Evolutionary conservation across 2,888 invertebrate species (phyloP).

Genomic region (Melieria picta): DNA sequence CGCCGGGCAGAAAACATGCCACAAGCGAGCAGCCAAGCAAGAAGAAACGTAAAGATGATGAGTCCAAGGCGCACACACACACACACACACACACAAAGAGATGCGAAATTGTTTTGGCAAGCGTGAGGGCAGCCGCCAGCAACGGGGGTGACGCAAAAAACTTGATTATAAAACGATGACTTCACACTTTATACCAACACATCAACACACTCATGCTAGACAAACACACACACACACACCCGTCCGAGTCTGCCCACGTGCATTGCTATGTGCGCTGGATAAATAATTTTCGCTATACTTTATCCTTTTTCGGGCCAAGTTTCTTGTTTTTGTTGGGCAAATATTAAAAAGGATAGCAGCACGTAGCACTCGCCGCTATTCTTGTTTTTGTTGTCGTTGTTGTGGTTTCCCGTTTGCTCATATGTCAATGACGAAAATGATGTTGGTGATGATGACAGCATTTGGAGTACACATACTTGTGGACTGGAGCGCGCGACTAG

Average conservation of each 20-base stretch:
- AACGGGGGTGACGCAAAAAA: conserved; percentile 45
- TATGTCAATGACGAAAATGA: too few relatives aligned
- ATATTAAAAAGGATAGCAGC: neutral
- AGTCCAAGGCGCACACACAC: conserved; percentile 27
- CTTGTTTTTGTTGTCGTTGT: neutral
- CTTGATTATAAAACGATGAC: conserved; percentile 63
- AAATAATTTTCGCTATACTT: neutral
- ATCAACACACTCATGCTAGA: neutral
- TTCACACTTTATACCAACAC: conserved; percentile 54
- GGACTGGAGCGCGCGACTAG: too few relatives aligned
- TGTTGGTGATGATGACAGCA: too few relatives aligned
- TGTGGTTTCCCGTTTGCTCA: neutral
- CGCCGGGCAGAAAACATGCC: conserved; percentile 9
- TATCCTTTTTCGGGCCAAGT: neutral
- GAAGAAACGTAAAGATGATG: too few relatives aligned
- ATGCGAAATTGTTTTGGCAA: conserved; percentile 6
- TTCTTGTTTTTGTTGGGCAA: too few relatives aligned
- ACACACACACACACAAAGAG: neutral
- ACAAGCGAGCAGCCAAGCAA: conserved; percentile 45
- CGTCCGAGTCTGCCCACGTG: neutral
- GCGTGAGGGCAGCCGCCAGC: neutral
- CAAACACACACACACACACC: neutral
- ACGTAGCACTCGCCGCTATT: neutral
- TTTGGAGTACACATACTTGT: too few relatives aligned
- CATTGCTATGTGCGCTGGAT: neutral